These are phyloP conservation scores for Girardia tigrina DNA, from an alignment of 2,888 invertebrate genomes.

Conservation along the genomic window DNA sequence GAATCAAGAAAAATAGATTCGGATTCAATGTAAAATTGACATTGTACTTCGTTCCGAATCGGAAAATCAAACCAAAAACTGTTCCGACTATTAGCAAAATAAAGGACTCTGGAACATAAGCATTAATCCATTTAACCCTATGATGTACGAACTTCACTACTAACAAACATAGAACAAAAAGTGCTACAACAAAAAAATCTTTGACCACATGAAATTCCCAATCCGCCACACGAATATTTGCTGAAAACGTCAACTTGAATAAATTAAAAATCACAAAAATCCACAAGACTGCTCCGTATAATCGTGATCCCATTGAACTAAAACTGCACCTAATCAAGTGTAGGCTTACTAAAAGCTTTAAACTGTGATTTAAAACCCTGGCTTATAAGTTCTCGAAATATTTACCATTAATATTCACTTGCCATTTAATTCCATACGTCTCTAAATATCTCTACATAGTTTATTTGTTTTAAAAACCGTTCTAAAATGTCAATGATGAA, in stretches of 20 bases:
- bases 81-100: conserved; percentile 27
- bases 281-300: background rate
- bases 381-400: background rate
- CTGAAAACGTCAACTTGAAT: background rate
- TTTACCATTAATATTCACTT: conserved; percentile 1
- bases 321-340: background rate
- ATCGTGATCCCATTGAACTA: background rate
- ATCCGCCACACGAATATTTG: conserved; percentile 19
- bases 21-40: conserved; percentile 57
- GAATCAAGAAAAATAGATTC: conserved; percentile 52
- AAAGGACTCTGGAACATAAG: conserved; percentile 29
- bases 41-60: background rate
- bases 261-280: background rate
- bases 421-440: conserved; percentile 11
- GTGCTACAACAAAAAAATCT: conserved; percentile 27
- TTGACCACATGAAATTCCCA: conserved; percentile 29
- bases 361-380: background rate
- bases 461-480: background rate
- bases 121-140: conserved; percentile 9
- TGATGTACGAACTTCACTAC: conserved; percentile 24
- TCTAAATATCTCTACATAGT: background rate
- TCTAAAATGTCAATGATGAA: background rate
- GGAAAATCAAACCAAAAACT: conserved; percentile 26
- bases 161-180: conserved; percentile 29
- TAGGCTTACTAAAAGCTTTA: too few relatives aligned